Percentiles rank a stretch among this genome's conserved stretches.
These are phyloP conservation scores for Drosophila nr. fundita DNA, from an alignment of 2,888 invertebrate species.

Conservation along the genomic window DNA sequence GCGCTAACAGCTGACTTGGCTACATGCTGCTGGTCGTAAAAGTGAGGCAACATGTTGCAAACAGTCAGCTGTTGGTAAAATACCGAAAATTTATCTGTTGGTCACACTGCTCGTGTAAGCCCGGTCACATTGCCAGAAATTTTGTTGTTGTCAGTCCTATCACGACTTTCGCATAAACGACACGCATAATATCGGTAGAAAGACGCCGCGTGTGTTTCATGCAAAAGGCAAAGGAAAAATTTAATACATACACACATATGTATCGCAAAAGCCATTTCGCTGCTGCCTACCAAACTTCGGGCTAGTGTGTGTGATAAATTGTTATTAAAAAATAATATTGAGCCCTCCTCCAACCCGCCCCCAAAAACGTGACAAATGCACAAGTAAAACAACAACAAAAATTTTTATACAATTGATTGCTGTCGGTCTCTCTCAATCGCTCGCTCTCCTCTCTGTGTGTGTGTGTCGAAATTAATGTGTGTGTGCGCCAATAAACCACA, in stretches of 20 bases:
- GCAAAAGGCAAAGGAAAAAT: constrained; percentile 55
- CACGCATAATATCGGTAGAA: constrained; percentile 58
- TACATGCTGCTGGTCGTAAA: neutral
- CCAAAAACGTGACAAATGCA: constrained; percentile 59
- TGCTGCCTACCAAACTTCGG: constrained; percentile 45
- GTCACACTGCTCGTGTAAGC: constrained; percentile 24
- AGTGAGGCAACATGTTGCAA: constrained; percentile 48
- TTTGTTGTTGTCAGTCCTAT: constrained; percentile 63
- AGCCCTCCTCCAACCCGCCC: constrained; percentile 19
- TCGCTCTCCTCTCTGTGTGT: constrained; percentile 22
- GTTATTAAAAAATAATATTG: constrained; percentile 31
- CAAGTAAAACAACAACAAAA: constrained; percentile 45
- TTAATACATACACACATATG: constrained; percentile 48
- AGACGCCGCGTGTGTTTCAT: constrained; percentile 68
- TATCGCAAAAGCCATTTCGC: constrained; percentile 43
- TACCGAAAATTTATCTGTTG: constrained; percentile 23
- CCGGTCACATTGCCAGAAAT: constrained; percentile 51
- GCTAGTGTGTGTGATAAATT: constrained; percentile 67
- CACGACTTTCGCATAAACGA: constrained; percentile 66
- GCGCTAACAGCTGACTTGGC: neutral
- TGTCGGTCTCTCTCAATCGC: constrained; percentile 41
- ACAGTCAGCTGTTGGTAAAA: constrained; percentile 45
- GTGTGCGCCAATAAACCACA: constrained; percentile 58
- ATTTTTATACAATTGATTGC: constrained; percentile 63
- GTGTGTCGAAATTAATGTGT: constrained; percentile 33